A percentile compares a stretch with the other conserved stretches of the same genome.
Evolutionary conservation across 1,140 invertebrate species (phyloP).

Genomic region (Panagrolaimus sp.): DNA sequence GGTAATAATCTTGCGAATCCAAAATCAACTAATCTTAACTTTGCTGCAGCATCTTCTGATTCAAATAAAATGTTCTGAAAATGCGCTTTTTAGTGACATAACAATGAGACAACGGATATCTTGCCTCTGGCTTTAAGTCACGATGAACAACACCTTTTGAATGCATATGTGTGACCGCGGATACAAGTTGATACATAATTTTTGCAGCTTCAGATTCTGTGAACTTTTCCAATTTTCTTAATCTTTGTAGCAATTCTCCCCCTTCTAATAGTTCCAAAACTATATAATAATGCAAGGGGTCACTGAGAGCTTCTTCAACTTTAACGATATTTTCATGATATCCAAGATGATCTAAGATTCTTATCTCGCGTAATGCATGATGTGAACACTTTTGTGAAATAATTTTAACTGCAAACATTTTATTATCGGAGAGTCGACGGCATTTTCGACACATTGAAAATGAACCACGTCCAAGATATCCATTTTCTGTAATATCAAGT

Average conservation of each 20-base stretch:
- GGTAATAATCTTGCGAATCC: conserved; percentile 72
- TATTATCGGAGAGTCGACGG: conserved; percentile 68
- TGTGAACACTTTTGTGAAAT: conserved; percentile 68
- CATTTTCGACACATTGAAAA: conserved; percentile 79
- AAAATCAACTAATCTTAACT: conserved; percentile 80
- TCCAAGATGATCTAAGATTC: conserved; percentile 72
- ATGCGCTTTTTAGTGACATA: no score
- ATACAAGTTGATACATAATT: conserved; percentile 72
- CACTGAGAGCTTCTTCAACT: conserved; percentile 73
- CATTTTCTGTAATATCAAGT: conserved; percentile 65
- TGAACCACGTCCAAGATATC: conserved; percentile 76
- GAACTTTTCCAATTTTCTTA: conserved; percentile 66
- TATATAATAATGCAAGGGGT: conserved; percentile 64
- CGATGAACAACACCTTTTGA: conserved; percentile 73
- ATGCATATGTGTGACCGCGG: conserved; percentile 77
- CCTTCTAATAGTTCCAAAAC: conserved; percentile 71
- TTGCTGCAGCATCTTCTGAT: conserved; percentile 64
- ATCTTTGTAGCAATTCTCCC: conserved; percentile 74
- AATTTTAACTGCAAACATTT: conserved; percentile 83
- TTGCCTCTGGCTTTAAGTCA: conserved; percentile 76
- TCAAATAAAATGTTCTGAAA: conserved; percentile 70
- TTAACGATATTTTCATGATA: conserved; percentile 81
- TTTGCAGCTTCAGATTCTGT: conserved; percentile 68
- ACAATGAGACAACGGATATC: no score
- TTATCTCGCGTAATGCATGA: conserved; percentile 72